phyloP scores from a whole-genome alignment of 2,888 invertebrate genomes.

The Heliconius ismenius region DNA sequence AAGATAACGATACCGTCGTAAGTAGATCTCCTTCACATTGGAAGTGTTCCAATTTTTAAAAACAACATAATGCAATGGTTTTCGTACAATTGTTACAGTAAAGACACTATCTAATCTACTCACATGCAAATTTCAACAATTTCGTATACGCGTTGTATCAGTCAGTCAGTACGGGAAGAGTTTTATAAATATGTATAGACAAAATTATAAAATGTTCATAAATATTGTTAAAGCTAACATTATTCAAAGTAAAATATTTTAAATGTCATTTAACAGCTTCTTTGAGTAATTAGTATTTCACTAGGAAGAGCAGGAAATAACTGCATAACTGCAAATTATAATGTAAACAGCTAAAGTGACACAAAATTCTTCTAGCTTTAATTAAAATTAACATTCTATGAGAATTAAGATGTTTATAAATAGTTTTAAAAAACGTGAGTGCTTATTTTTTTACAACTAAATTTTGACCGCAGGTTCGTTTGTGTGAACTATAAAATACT shows the following conservation, averaged over 20 bases:
- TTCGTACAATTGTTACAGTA: neutral
- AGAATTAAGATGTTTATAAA: neutral
- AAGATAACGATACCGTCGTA: too few relatives aligned
- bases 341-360: neutral
- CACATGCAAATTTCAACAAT: too few relatives aligned
- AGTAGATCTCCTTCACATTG: neutral
- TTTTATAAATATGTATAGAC: too few relatives aligned
- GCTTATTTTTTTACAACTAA: too few relatives aligned
- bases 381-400: neutral
- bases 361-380: neutral
- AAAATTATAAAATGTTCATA: neutral
- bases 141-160: too few relatives aligned
- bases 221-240: neutral
- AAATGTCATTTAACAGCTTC: neutral
- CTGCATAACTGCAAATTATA: constrained; percentile 1
- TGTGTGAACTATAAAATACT: too few relatives aligned
- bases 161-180: too few relatives aligned
- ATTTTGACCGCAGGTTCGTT: too few relatives aligned
- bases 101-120: too few relatives aligned
- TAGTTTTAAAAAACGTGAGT: too few relatives aligned
- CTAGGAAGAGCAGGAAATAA: neutral
- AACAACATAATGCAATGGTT: neutral
- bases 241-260: neutral
- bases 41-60: neutral
- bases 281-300: neutral